Evolutionary conservation across 2,888 invertebrate genomes (phyloP), one percentile per base, ranked within the genome.

Genomic region (Chymomyza caudatula): DNA sequence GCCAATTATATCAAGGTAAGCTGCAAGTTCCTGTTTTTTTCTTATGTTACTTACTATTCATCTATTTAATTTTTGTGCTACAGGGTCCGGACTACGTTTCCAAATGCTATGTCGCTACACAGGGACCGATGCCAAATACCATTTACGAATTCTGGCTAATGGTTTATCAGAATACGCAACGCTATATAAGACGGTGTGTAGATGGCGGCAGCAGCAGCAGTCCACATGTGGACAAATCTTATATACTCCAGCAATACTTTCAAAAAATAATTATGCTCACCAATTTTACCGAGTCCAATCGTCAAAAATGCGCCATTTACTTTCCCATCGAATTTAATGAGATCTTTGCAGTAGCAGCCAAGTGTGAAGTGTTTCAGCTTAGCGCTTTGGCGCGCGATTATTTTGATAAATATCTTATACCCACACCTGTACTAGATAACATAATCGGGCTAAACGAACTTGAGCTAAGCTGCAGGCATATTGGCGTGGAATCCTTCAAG

Each of bases 131-230:
- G 88, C 92, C 95, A 22, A 96, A 97, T 89, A 98, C 98, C 0
- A 94, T 97, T 60, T 94, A 93, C 76, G 97, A 98, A 88, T 97
- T 97, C 90, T 98, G 97, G 97, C 92, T 93, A 42, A 96, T 97
- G 97, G 93, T 97, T 4, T 90, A 92, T 60, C 93, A 93, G 84
- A 93, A 93, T 83, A 90, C 86, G 25, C 82, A 64, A 78, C 91
- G 83, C 63, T 86, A 87, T 62, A 80, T 88, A 23, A 72, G 80
- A 0, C 81, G 88, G 51, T 79, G 78, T 63, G 63, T 78, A 25
- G 82, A 87, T 61, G 76, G 78, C 1, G 81, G 82, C 80, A 78
- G 73, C 72, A 51, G 86, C 88, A 67, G 62, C 47, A 82, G 78
- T 86, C 88, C 80, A 58, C 73, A 76, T 73, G 65, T 85, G 74